Evolutionary conservation across 2,797 vertebrate species (phyloP).

Genomic region (Poecilia picta): DNA sequence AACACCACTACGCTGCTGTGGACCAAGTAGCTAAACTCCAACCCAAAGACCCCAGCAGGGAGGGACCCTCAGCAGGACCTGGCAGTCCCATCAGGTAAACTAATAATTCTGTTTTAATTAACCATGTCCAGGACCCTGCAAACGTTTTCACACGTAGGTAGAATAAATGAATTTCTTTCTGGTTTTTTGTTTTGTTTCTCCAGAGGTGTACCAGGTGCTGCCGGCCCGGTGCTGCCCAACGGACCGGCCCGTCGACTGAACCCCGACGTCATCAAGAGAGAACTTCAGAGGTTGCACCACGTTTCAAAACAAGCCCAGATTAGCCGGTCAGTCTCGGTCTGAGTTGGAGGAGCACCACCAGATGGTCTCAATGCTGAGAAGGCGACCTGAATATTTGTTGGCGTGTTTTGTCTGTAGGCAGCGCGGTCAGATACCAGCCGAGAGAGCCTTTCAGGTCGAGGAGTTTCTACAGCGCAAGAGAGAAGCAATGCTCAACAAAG

Average conservation of each 20-base stretch:
- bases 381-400: not conserved
- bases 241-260: conserved; percentile 75
- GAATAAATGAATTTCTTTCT: not conserved
- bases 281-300: conserved; percentile 87
- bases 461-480: conserved; percentile 94
- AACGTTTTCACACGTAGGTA: not conserved
- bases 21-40: conserved; percentile 85
- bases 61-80: conserved; percentile 52
- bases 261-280: conserved; percentile 82
- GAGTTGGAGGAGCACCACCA: not conserved
- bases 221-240: conserved; percentile 79
- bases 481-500: conserved; percentile 97
- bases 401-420: conserved; percentile 78
- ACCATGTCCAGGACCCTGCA: not conserved
- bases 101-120: not conserved
- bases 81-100: conserved; percentile 59
- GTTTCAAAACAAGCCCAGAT: conserved; percentile 76
- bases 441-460: conserved; percentile 90
- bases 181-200: too few relatives aligned
- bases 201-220: conserved; percentile 64
- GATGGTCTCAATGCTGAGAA: not conserved
- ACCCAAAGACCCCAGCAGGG: conserved; percentile 55
- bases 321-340: conserved; percentile 67
- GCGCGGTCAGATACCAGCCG: conserved; percentile 80
- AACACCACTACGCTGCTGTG: conserved; percentile 85